Evolutionary conservation across 2,113 vertebrate species (phyloP).

Genomic region (Clupea harengus): DNA sequence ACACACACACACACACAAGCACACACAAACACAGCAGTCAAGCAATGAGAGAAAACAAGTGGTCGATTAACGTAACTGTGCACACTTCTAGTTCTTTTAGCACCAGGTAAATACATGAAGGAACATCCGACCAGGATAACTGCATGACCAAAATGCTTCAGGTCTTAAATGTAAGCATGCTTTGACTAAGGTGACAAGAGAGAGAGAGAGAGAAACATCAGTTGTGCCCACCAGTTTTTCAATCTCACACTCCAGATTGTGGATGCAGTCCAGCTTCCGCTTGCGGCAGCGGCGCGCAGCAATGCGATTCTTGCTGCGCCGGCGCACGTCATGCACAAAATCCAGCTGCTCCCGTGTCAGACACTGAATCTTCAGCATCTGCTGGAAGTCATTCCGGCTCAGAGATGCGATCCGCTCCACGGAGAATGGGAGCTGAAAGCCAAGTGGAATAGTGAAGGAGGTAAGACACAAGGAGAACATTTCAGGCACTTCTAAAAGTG

Average conservation of each 20-base stretch:
- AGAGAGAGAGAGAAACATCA: neutral
- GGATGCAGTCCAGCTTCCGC: constrained; percentile 93
- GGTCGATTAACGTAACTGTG: neutral
- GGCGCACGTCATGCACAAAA: constrained; percentile 89
- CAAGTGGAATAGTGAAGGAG: constrained; percentile 46
- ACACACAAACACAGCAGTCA: neutral
- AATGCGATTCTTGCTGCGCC: constrained; percentile 92
- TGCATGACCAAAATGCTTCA: neutral
- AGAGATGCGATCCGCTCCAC: constrained; percentile 85
- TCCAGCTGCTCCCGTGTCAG: constrained; percentile 88
- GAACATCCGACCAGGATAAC: neutral
- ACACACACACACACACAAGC: too few species aligned
- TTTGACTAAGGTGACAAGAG: neutral
- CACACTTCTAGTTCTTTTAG: neutral
- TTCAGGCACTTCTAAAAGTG: neutral
- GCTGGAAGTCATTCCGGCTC: constrained; percentile 91
- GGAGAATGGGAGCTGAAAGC: constrained; percentile 86
- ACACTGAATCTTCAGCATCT: constrained; percentile 85
- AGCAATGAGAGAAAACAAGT: neutral
- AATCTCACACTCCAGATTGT: constrained; percentile 92
- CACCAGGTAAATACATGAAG: neutral
- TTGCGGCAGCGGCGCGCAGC: constrained; percentile 95
- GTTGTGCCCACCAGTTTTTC: constrained; percentile 82
- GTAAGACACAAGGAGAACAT: neutral
- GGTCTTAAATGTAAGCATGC: neutral